phyloP scores from a whole-genome alignment of 2,797 vertebrate species.

The Sphenopsis melanotis region DNA sequence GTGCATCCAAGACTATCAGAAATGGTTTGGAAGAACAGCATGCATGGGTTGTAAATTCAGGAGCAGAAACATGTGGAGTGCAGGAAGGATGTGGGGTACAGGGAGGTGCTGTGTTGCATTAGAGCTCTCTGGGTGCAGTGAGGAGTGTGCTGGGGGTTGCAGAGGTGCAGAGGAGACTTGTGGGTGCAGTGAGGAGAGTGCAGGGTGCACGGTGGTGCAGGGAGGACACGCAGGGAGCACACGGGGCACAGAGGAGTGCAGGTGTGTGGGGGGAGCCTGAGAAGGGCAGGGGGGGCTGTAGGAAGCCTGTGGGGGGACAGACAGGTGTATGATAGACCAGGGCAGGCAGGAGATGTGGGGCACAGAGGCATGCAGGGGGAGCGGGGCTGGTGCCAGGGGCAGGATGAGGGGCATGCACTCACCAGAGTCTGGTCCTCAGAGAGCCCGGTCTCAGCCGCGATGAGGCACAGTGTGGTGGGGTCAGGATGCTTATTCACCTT shows the following conservation, averaged over 20 bases:
- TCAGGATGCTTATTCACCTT: constrained; percentile 86
- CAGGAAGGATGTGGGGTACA: not conserved
- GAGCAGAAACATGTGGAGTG: rapidly evolving
- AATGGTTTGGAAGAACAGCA: not conserved
- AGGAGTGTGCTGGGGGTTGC: not conserved
- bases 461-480: constrained; percentile 83
- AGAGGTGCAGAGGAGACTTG: not conserved
- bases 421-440: constrained; percentile 85
- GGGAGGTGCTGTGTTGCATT: not conserved
- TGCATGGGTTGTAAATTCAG: rapidly evolving
- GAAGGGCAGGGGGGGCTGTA: not conserved
- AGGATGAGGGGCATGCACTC: constrained; percentile 28
- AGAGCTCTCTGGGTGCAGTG: not conserved
- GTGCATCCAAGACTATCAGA: not conserved
- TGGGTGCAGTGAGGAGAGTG: not conserved
- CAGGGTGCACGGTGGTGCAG: not conserved
- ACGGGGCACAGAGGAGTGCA: not conserved
- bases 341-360: not conserved
- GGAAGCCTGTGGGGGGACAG: not conserved
- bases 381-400: not conserved
- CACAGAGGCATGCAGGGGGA: not conserved
- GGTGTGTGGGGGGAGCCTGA: rapidly evolving
- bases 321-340: rapidly evolving
- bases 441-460: constrained; percentile 88
- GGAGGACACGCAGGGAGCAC: not conserved